A percentile compares a stretch with the other conserved stretches of the same genome.
Evolutionary conservation across 1,140 invertebrate species (phyloP).

Genomic region (Caenorhabditis brenneri): DNA sequence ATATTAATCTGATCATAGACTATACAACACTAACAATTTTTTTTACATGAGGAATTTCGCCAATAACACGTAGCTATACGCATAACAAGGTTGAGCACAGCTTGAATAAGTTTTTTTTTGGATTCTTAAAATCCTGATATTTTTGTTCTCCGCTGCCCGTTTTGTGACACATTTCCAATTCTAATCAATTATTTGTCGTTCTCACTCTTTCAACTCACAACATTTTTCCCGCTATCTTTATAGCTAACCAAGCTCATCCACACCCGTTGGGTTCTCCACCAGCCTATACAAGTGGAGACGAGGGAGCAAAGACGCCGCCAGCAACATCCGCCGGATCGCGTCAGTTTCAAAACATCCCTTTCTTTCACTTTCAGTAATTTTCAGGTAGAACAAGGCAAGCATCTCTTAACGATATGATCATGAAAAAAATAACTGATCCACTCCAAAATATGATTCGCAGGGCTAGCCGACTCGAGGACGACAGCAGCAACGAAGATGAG

Average conservation of each 20-base stretch:
- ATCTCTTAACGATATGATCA: neutral
- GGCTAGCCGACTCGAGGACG: neutral
- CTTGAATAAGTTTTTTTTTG: too few species aligned
- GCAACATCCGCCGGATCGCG: neutral
- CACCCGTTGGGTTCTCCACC: neutral
- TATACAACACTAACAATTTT: too few species aligned
- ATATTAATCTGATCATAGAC: too few species aligned
- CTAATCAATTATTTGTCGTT: too few species aligned
- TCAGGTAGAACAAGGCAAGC: neutral
- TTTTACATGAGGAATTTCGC: too few species aligned
- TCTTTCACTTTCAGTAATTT: neutral
- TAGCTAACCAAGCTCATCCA: neutral
- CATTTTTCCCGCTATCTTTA: neutral
- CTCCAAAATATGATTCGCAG: conserved; percentile 27
- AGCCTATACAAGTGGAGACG: neutral
- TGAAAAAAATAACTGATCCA: conserved; percentile 1
- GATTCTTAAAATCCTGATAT: too few species aligned
- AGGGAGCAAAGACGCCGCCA: neutral
- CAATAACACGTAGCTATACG: too few species aligned
- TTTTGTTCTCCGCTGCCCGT: too few species aligned
- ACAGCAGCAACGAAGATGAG: conserved; percentile 1
- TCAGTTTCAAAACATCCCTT: too few species aligned
- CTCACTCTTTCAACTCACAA: neutral
- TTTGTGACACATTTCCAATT: too few species aligned
- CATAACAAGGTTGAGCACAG: too few species aligned